Percentiles rank a stretch among this genome's conserved stretches.
These are phyloP conservation scores for Bilobella aurantiaca DNA, from an alignment of 1,140 invertebrate species.

Conservation along the genomic window DNA sequence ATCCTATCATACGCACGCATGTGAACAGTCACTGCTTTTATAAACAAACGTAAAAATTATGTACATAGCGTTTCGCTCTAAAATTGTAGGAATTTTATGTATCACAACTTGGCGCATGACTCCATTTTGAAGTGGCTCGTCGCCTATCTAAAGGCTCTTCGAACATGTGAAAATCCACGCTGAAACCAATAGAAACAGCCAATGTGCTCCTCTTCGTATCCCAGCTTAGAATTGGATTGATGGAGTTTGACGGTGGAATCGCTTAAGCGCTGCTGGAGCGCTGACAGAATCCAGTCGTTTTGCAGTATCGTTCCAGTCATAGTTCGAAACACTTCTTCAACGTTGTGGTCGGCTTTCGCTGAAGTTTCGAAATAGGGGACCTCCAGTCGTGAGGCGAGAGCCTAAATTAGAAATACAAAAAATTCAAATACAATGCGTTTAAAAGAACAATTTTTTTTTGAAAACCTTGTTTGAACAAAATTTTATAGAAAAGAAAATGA, in stretches of 20 bases:
- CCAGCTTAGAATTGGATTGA: not conserved
- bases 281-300: conserved; percentile 22
- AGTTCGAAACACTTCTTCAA: conserved; percentile 52
- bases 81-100: too few species aligned
- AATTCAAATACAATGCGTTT: not conserved
- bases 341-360: conserved; percentile 71
- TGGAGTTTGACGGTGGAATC: conserved; percentile 1
- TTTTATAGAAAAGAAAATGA: too few species aligned
- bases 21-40: too few species aligned
- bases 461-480: not conserved
- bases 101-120: too few species aligned
- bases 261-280: conserved; percentile 12
- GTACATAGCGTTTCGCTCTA: too few species aligned
- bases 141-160: too few species aligned
- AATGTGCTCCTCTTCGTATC: not conserved
- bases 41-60: too few species aligned
- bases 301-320: conserved; percentile 37
- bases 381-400: conserved; percentile 66
- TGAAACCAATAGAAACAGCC: too few species aligned
- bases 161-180: too few species aligned
- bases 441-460: not conserved
- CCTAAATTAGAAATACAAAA: conserved; percentile 28
- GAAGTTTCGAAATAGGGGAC: conserved; percentile 79
- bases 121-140: too few species aligned
- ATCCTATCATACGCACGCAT: too few species aligned